Percentiles rank a stretch among this genome's conserved stretches.
Evolutionary conservation across 2,797 vertebrate species (phyloP).

Genomic region (Melanotaenia maccullochi): DNA sequence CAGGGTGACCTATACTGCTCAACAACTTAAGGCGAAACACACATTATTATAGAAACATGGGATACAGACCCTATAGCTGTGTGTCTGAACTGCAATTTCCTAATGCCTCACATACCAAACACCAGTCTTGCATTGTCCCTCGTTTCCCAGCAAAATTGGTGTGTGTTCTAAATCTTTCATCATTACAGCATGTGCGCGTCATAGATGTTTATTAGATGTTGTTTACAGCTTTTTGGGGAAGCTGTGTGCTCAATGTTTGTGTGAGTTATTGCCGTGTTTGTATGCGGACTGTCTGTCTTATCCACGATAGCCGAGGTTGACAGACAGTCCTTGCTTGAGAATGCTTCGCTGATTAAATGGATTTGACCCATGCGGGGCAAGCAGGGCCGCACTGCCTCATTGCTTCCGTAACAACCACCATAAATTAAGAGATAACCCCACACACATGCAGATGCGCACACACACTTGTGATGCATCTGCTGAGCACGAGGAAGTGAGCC

Average conservation of each 20-base stretch:
- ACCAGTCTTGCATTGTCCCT: neutral
- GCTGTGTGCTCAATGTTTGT: slow-evolving; percentile 4
- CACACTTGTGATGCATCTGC: neutral
- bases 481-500: neutral
- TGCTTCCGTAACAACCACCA: slow-evolving; percentile 29
- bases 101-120: neutral
- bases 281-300: slow-evolving; percentile 17
- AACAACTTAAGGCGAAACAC: slow-evolving; percentile 22
- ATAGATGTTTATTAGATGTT: slow-evolving; percentile 40
- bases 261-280: slow-evolving; percentile 36
- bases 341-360: slow-evolving; percentile 59
- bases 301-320: slow-evolving; percentile 27
- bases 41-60: slow-evolving; percentile 10
- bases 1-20: slow-evolving; percentile 24
- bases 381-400: slow-evolving; percentile 28
- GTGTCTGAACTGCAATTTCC: slow-evolving; percentile 24
- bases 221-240: slow-evolving; percentile 30
- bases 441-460: neutral
- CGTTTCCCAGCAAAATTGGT: neutral
- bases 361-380: slow-evolving; percentile 41
- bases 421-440: slow-evolving; percentile 29
- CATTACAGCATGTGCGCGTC: slow-evolving; percentile 10
- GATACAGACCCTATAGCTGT: slow-evolving; percentile 1
- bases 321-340: slow-evolving; percentile 27
- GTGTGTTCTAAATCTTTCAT: slow-evolving; percentile 27